Evolutionary conservation across 2,113 vertebrate genomes (phyloP).

Genomic region (Piprites chloris): DNA sequence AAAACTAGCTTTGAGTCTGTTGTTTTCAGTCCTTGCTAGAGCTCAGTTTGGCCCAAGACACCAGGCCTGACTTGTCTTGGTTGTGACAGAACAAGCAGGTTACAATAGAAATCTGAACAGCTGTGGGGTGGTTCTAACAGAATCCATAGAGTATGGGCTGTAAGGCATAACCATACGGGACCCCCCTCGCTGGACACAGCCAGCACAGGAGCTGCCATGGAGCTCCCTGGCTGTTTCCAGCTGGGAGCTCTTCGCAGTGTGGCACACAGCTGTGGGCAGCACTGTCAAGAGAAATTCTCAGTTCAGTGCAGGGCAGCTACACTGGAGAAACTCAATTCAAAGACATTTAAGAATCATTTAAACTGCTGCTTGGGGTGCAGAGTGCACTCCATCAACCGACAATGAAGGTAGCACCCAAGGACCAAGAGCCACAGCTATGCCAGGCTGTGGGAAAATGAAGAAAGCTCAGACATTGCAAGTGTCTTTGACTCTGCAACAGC

Average conservation of each 20-base stretch:
- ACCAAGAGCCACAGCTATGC: neutral
- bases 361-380: neutral
- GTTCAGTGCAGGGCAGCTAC: neutral
- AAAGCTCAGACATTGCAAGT: neutral
- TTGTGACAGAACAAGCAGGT: neutral
- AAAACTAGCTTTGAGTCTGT: neutral
- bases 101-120: neutral
- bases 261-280: no score
- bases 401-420: neutral
- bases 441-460: neutral
- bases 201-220: neutral
- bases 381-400: neutral
- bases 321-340: neutral
- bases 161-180: neutral
- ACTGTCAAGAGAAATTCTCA: neutral
- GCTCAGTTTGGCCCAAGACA: neutral
- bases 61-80: neutral
- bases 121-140: neutral
- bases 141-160: neutral
- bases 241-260: neutral
- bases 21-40: neutral
- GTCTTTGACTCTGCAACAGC: neutral
- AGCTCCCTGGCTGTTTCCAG: neutral
- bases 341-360: neutral
- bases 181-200: accelerated